These are phyloP conservation scores for Mactra quadrangularis DNA, from an alignment of 1,140 invertebrate genomes.

Conservation along the genomic window DNA sequence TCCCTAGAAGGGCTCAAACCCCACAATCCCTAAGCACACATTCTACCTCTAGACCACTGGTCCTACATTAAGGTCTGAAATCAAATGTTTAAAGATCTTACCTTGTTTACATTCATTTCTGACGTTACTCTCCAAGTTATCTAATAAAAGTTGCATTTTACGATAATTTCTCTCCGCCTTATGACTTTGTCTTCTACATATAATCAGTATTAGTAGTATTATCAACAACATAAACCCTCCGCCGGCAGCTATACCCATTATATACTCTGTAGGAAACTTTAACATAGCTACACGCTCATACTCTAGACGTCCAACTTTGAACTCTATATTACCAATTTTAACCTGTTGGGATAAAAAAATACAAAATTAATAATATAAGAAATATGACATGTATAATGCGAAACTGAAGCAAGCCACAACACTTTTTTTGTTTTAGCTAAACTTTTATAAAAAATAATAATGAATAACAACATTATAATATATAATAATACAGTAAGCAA, in stretches of 20 bases:
- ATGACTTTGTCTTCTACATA: constrained; percentile 95
- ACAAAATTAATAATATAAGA: too few relatives aligned
- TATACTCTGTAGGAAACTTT: constrained; percentile 87
- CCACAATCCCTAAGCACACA: too few relatives aligned
- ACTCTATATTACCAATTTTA: constrained; percentile 93
- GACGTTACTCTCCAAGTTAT: constrained; percentile 99
- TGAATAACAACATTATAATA: too few relatives aligned
- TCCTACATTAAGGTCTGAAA: too few relatives aligned
- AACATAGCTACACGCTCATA: constrained; percentile 95
- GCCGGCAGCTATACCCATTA: constrained; percentile 84
- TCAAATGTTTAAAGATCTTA: constrained; percentile 78
- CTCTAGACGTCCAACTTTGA: constrained; percentile 92
- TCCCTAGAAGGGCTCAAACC: too few relatives aligned
- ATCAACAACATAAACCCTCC: constrained; percentile 92
- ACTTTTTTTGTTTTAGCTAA: too few relatives aligned
- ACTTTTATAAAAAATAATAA: too few relatives aligned
- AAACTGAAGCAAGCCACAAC: too few relatives aligned
- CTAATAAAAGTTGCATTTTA: constrained; percentile 99
- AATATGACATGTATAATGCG: too few relatives aligned
- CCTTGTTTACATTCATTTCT: constrained; percentile 98
- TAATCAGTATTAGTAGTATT: constrained; percentile 92
- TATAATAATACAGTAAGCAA: too few relatives aligned
- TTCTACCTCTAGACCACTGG: too few relatives aligned
- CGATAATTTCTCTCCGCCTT: constrained; percentile 98
- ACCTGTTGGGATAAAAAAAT: too few relatives aligned